Conservation (phyloP, 1,140 invertebrate genomes). For the Thaumatotibia leucotreta region DNA sequence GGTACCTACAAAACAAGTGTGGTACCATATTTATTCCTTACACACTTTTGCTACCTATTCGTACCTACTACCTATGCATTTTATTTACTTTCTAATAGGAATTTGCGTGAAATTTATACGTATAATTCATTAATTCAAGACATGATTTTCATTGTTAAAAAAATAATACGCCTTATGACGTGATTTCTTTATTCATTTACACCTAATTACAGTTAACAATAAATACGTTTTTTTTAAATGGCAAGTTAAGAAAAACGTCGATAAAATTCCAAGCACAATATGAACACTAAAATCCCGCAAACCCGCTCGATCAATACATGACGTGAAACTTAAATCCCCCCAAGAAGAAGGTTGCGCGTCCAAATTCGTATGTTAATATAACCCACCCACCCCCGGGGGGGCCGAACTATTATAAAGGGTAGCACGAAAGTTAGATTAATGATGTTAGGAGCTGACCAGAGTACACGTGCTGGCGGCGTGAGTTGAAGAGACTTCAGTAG, state of each 20-base stretch:
- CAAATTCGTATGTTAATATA: slow-evolving; percentile 74
- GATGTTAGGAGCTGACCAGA: slow-evolving; percentile 72
- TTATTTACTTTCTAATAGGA: no score
- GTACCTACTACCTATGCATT: no score
- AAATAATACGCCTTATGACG: no score
- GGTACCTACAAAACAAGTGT: no score
- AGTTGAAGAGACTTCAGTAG: no score
- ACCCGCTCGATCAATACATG: slow-evolving; percentile 64
- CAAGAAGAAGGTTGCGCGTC: slow-evolving; percentile 60
- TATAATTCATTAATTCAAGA: no score
- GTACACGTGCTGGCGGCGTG: slow-evolving; percentile 35
- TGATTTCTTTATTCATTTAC: no score
- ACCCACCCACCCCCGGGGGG: slow-evolving; percentile 44
- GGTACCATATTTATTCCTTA: no score
- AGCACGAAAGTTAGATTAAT: slow-evolving; percentile 76
- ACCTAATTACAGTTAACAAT: not conserved
- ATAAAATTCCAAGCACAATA: not conserved
- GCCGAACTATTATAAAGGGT: slow-evolving; percentile 74
- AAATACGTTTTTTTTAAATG: no score
- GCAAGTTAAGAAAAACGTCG: not conserved
- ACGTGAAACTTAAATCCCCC: slow-evolving; percentile 71
- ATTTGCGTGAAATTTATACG: no score
- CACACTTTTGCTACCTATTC: no score
- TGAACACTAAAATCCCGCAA: slow-evolving; percentile 34
- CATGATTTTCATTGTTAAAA: no score